Evolutionary conservation across 23 tunicate genomes (phyloP).

Genomic region (Styela clava): DNA sequence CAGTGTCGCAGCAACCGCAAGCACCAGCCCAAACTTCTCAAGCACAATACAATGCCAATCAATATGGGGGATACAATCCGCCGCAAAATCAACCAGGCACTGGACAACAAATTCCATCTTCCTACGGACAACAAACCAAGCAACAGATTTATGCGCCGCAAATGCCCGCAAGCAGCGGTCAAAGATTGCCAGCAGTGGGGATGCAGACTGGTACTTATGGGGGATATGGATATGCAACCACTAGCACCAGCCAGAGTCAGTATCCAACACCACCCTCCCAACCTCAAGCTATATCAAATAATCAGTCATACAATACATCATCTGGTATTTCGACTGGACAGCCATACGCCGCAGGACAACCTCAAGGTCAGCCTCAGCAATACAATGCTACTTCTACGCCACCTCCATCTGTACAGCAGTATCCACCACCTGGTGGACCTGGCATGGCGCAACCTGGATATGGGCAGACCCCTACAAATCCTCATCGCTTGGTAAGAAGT

Average conservation of each 20-base stretch:
- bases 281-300: slow-evolving; percentile 5
- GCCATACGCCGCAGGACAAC: not conserved
- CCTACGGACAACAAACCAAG: slow-evolving; percentile 9
- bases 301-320: slow-evolving; percentile 4
- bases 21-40: slow-evolving; percentile 4
- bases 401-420: slow-evolving; percentile 4
- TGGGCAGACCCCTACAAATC: slow-evolving; percentile 43
- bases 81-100: slow-evolving; percentile 18
- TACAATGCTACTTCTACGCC: slow-evolving; percentile 22
- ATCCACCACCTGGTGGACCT: slow-evolving; percentile 32
- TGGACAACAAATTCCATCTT: not conserved
- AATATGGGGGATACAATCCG: slow-evolving; percentile 30
- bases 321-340: not conserved
- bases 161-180: slow-evolving; percentile 7
- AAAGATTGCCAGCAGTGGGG: slow-evolving; percentile 4
- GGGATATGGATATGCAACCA: not conserved
- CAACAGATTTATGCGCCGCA: slow-evolving; percentile 4
- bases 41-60: slow-evolving; percentile 9
- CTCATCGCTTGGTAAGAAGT: slow-evolving; percentile 48
- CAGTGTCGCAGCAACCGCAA: not conserved
- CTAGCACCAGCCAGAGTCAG: not conserved
- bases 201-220: not conserved
- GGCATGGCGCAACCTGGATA: slow-evolving; percentile 2
- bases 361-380: slow-evolving; percentile 4
- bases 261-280: slow-evolving; percentile 13